These are phyloP conservation scores for Ennomos quercinarius DNA, from an alignment of 2,888 invertebrate species.

Conservation along the genomic window DNA sequence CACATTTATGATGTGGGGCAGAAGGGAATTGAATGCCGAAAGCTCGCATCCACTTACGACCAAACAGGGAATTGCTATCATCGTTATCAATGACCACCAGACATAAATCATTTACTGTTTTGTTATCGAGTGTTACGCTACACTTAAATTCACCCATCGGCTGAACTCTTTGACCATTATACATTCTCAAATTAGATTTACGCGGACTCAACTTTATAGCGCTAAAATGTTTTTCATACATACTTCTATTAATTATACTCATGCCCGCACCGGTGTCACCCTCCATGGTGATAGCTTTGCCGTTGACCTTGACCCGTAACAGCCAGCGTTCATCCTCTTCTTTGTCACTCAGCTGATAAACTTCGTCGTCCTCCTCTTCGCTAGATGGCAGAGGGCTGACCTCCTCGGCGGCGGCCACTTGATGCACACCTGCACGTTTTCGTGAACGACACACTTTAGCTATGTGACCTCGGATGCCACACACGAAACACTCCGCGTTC, in stretches of 20 bases:
- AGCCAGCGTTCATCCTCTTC: neutral
- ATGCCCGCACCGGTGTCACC: constrained; percentile 31
- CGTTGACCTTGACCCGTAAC: constrained; percentile 4
- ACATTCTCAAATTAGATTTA: constrained; percentile 15
- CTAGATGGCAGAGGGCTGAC: neutral
- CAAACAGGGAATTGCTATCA: neutral
- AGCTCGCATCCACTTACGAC: neutral
- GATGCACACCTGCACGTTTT: neutral
- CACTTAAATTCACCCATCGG: constrained; percentile 11
- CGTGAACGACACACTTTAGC: constrained; percentile 20
- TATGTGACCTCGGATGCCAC: constrained; percentile 13
- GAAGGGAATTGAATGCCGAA: neutral
- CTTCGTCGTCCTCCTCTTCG: neutral
- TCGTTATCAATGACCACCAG: neutral
- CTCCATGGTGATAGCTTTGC: constrained; percentile 13
- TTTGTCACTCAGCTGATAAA: neutral
- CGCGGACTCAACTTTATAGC: constrained; percentile 1
- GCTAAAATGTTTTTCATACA: constrained; percentile 12
- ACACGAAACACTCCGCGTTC: constrained; percentile 17
- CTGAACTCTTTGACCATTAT: constrained; percentile 21
- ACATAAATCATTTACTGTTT: neutral
- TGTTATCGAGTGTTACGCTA: neutral
- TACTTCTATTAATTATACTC: constrained; percentile 20
- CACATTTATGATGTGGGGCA: neutral
- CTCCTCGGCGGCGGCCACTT: neutral